Percentiles rank a stretch among this genome's conserved stretches.
phyloP scores from a whole-genome alignment of 1,140 invertebrate genomes.

The Polyergus mexicanus region DNA sequence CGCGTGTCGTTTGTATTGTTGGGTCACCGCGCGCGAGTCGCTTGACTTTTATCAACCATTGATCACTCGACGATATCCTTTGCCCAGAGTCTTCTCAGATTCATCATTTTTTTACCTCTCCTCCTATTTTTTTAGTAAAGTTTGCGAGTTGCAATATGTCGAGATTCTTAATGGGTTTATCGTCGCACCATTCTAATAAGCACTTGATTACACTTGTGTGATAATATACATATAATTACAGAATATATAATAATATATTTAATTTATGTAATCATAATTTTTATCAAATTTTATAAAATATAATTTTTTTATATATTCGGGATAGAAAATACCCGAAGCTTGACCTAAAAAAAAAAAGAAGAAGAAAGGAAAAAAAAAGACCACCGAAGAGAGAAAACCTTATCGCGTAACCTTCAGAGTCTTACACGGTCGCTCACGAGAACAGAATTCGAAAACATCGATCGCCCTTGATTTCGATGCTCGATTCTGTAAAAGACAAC shows the following conservation, averaged over 20 bases:
- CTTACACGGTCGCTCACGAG: slow-evolving; percentile 4
- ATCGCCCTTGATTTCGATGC: slow-evolving; percentile 38
- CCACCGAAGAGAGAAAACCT: neutral
- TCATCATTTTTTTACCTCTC: neutral
- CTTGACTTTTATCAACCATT: slow-evolving; percentile 36
- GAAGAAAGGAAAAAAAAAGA: neutral
- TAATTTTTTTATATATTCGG: too few relatives aligned
- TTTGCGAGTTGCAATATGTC: too few relatives aligned
- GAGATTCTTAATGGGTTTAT: too few relatives aligned
- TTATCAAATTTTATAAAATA: too few relatives aligned
- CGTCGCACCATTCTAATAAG: too few relatives aligned
- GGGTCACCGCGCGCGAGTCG: slow-evolving; percentile 18
- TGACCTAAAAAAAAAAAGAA: neutral
- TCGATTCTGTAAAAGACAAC: neutral
- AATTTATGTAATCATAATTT: too few relatives aligned
- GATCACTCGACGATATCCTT: neutral
- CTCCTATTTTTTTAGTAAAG: too few relatives aligned
- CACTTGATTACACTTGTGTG: too few relatives aligned
- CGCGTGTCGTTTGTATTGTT: slow-evolving; percentile 21
- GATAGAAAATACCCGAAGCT: neutral
- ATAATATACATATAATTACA: too few relatives aligned
- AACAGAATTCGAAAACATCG: slow-evolving; percentile 34
- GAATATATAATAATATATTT: too few relatives aligned
- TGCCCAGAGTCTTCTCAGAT: neutral
- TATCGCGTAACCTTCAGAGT: slow-evolving; percentile 4